Evolutionary conservation across 2,113 vertebrate genomes (phyloP).

Genomic region (Vulpes vulpes): DNA sequence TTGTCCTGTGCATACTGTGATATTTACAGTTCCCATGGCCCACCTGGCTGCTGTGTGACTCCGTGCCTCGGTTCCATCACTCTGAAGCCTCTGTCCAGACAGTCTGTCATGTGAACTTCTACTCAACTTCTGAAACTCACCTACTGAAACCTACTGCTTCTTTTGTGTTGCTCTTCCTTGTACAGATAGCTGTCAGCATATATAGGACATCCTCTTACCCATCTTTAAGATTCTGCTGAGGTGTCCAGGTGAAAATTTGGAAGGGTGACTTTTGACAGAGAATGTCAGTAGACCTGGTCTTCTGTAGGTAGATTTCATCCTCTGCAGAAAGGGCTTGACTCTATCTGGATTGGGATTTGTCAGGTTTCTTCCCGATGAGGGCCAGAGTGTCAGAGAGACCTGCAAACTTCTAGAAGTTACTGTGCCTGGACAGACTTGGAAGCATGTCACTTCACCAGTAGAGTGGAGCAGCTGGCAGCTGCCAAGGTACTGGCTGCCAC

Average conservation of each 20-base stretch:
- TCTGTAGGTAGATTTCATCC: neutral
- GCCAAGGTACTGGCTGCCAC: neutral
- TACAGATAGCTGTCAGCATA: neutral
- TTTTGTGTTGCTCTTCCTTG: neutral
- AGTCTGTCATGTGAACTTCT: neutral
- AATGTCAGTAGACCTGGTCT: neutral
- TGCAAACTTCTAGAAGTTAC: neutral
- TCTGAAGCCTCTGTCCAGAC: neutral
- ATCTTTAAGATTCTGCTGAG: neutral
- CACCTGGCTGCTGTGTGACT: neutral
- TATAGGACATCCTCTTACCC: neutral
- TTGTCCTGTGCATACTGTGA: neutral
- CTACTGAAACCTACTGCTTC: neutral
- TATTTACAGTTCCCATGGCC: neutral
- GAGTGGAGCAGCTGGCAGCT: neutral
- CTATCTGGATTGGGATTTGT: neutral
- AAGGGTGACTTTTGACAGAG: neutral
- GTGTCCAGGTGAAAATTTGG: neutral
- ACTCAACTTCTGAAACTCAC: conserved; percentile 28
- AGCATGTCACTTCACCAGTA: neutral
- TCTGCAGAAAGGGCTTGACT: neutral
- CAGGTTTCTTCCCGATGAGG: neutral
- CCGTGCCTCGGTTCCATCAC: neutral
- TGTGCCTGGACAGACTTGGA: neutral
- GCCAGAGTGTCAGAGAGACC: neutral